Percentiles rank a stretch among this genome's conserved stretches.
phyloP scores from a whole-genome alignment of 1,140 invertebrate genomes.

The Geopemphigus sp. region DNA sequence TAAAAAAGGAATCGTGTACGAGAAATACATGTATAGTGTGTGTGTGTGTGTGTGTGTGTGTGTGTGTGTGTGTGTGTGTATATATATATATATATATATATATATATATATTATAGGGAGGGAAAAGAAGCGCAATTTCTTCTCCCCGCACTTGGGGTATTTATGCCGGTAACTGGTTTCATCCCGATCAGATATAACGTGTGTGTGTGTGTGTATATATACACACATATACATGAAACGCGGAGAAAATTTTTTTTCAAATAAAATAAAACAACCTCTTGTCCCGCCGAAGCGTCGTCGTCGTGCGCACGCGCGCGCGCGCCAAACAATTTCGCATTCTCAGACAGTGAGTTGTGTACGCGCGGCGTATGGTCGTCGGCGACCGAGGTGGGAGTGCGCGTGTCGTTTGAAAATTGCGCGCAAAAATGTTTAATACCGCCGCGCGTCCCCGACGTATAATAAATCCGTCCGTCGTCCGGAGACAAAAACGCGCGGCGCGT shows the following conservation, averaged over 20 bases:
- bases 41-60: too few species aligned
- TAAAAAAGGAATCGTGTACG: neutral
- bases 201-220: neutral
- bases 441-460: too few species aligned
- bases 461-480: too few species aligned
- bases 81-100: too few species aligned
- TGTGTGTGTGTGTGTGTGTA: too few species aligned
- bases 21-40: too few species aligned
- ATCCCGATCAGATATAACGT: neutral
- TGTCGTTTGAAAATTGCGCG: slow-evolving; percentile 5
- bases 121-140: too few species aligned
- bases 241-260: neutral
- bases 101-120: too few species aligned
- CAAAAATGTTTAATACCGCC: neutral
- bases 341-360: neutral
- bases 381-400: neutral
- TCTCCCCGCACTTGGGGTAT: neutral
- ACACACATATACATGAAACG: neutral
- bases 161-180: slow-evolving; percentile 1
- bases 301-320: neutral
- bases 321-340: slow-evolving; percentile 24
- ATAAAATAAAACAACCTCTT: slow-evolving; percentile 1
- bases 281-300: neutral
- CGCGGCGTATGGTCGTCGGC: too few species aligned
- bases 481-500: too few species aligned